Evolutionary conservation across 2,797 vertebrate species (phyloP).

Genomic region (Zalophus californianus): DNA sequence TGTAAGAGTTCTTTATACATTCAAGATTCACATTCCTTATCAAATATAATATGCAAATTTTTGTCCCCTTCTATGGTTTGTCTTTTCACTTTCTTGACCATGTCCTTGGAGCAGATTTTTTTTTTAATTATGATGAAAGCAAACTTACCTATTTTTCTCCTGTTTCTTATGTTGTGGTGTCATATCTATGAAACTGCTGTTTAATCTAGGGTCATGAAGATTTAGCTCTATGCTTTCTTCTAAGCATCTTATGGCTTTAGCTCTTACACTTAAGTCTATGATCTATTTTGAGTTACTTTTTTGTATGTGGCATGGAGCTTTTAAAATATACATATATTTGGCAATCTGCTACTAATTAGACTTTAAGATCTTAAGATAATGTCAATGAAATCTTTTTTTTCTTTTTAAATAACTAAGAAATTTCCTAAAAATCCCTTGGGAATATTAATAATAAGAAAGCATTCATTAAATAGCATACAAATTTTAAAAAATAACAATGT

Average conservation of each 20-base stretch:
- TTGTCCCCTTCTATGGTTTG: not conserved
- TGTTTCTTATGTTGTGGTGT: not conserved
- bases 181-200: not conserved
- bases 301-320: not conserved
- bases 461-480: not conserved
- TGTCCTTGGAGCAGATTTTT: not conserved
- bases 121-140: slow-evolving; percentile 56
- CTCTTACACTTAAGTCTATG: not conserved
- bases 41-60: not conserved
- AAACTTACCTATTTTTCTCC: not conserved
- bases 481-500: not conserved
- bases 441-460: not conserved
- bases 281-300: not conserved
- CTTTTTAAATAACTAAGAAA: slow-evolving; percentile 14
- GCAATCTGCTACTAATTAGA: not conserved
- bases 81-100: not conserved
- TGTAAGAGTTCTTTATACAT: not conserved
- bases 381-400: not conserved
- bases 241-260: not conserved
- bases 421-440: not conserved
- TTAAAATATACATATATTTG: not conserved
- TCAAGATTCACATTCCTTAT: not conserved
- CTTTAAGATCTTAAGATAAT: not conserved
- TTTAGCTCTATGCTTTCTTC: not conserved
- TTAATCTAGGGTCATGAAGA: not conserved